Percentiles rank a stretch among this genome's conserved stretches.
These are phyloP conservation scores for Bothrops jararaca DNA, from an alignment of 2,113 vertebrate genomes.

Conservation along the genomic window DNA sequence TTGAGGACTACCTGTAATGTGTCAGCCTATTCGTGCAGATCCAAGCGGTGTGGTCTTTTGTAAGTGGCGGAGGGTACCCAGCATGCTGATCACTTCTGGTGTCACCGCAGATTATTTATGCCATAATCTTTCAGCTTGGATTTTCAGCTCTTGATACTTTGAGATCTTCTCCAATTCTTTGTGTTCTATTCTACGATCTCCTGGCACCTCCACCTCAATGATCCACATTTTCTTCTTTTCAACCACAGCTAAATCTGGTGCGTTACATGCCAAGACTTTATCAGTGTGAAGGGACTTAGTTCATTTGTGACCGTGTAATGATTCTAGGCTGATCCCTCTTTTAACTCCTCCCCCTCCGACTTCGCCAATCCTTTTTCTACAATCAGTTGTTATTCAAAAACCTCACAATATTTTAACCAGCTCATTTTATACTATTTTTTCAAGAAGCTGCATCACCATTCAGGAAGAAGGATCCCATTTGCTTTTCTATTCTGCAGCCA, in stretches of 20 bases:
- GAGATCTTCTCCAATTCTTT: not conserved
- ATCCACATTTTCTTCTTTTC: not conserved
- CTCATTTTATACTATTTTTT: not conserved
- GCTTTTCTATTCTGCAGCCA: rapidly evolving
- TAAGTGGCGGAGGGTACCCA: not conserved
- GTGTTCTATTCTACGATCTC: not conserved
- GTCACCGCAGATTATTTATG: not conserved
- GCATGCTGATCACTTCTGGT: not conserved
- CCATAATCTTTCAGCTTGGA: not conserved
- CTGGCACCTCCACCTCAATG: not conserved
- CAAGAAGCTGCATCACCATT: not conserved
- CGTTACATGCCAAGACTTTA: not conserved
- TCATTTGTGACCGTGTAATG: no score
- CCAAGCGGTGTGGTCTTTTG: not conserved
- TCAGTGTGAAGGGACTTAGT: not conserved
- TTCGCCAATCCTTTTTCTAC: no score
- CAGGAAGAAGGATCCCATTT: not conserved
- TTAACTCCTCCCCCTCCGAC: no score
- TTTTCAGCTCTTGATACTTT: no score
- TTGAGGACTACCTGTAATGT: not conserved
- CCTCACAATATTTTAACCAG: not conserved
- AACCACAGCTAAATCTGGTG: not conserved
- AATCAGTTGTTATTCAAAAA: not conserved
- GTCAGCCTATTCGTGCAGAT: not conserved
- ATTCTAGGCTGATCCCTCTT: no score